Evolutionary conservation across 2,888 invertebrate genomes (phyloP).

Genomic region (Bembecia ichneumoniformis): DNA sequence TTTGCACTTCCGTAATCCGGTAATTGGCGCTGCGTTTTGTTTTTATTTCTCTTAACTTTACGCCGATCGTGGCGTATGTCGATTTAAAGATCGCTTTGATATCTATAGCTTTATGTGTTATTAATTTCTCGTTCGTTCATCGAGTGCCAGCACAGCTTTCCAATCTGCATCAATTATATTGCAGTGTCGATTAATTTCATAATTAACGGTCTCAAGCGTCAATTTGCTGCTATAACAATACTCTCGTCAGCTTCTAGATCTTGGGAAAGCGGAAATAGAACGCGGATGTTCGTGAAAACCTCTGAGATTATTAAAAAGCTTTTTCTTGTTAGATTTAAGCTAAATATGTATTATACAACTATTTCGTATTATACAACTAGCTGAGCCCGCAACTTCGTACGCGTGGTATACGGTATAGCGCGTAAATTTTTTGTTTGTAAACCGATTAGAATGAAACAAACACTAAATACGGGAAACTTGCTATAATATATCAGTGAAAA

Average conservation of each 20-base stretch:
- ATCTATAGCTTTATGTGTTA: background rate
- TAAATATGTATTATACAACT: too few species aligned
- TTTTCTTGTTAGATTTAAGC: too few species aligned
- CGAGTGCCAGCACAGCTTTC: background rate
- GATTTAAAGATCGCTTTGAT: background rate
- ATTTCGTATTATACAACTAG: too few species aligned
- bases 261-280: background rate
- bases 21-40: background rate
- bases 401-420: too few species aligned
- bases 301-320: too few species aligned
- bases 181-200: background rate
- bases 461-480: too few species aligned
- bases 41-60: background rate
- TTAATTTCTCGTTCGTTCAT: background rate
- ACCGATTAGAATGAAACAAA: too few species aligned
- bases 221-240: background rate
- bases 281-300: too few species aligned
- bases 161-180: background rate
- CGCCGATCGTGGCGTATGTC: background rate
- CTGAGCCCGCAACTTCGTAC: too few species aligned
- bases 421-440: too few species aligned
- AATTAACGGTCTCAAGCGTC: background rate
- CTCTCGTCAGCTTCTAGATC: background rate
- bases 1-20: background rate
- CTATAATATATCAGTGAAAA: too few species aligned